Base-by-base conservation (phyloP, 2,113 vertebrate genomes). In the Crocuta crocuta region DNA sequence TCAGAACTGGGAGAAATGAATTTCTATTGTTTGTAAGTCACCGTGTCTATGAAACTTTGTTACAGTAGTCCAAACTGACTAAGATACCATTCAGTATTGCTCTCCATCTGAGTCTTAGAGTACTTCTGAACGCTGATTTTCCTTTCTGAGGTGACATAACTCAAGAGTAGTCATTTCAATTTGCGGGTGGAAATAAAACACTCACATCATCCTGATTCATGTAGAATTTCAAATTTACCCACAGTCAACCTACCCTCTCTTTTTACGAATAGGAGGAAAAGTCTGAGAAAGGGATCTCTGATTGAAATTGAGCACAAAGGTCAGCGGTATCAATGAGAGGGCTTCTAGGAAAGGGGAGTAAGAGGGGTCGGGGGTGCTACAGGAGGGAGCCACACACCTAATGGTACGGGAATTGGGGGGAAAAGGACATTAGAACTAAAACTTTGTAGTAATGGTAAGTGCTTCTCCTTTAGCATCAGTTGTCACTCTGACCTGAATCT, bases 261-360 rank as follows among this genome's bases (percentile, higher is more conserved):
- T 94, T 96, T 91, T 70, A 91, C 66, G 71, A 95, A 88, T 26
- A 83, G 39, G 73, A 84, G 86, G 35, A 90, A 82, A 78, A 68
- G 35, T 86, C 55, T 26, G 48, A 95, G 86, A 81, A 96, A 85
- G 26, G 26, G 15, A 53, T 63, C 26, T 82, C 33, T 71, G 39
- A 58, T 43, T 53, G 39, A 97, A 95, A 97, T 33, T 76, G 68
- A 88, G 82, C 63, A 71, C 79, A 68, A 12, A 71, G 9, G 71
- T 39, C 65, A 55, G 6, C 7, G 16, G 6, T 58, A 31, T 71
- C 82, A 63, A 33, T 19, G 86, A 43, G 24, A 91, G 45, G 63
- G 24, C 66, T 95, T 83, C 66, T 28, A 48, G 74, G 74, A 90
- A 12, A 68, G 35, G 53, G 66, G 63, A 31, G 39, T 66, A 45